phyloP scores from a whole-genome alignment of 2,113 vertebrate genomes.

The Casuarius casuarius region DNA sequence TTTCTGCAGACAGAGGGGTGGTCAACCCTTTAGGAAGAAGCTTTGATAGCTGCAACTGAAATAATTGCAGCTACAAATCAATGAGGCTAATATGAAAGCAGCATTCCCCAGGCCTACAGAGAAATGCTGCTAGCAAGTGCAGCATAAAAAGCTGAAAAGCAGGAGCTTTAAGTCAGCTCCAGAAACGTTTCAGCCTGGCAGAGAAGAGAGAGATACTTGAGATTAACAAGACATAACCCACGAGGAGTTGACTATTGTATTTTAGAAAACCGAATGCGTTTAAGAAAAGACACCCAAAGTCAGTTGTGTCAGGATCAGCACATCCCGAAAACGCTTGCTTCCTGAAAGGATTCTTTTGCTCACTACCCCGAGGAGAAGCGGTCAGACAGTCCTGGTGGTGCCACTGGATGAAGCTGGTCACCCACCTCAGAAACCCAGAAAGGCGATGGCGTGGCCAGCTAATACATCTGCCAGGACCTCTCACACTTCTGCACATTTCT shows the following conservation, averaged over 20 bases:
- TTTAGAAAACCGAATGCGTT: background rate
- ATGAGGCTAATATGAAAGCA: slow-evolving; percentile 57
- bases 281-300: background rate
- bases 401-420: too few relatives aligned
- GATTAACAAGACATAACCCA: background rate
- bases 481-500: background rate
- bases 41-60: slow-evolving; percentile 51
- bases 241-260: background rate
- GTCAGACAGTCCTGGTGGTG: background rate
- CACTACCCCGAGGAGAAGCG: background rate
- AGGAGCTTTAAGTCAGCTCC: background rate
- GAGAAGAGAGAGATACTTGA: background rate
- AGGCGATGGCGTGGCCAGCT: background rate
- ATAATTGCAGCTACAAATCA: slow-evolving; percentile 38
- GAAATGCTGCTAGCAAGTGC: background rate
- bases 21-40: slow-evolving; percentile 26
- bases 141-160: background rate
- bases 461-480: background rate
- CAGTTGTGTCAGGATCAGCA: background rate
- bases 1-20: slow-evolving; percentile 34
- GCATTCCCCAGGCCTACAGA: slow-evolving; percentile 31
- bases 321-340: too few relatives aligned
- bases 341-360: background rate
- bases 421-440: background rate
- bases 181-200: background rate